phyloP scores from a whole-genome alignment of 2,113 vertebrate species.

The Daubentonia madagascariensis region DNA sequence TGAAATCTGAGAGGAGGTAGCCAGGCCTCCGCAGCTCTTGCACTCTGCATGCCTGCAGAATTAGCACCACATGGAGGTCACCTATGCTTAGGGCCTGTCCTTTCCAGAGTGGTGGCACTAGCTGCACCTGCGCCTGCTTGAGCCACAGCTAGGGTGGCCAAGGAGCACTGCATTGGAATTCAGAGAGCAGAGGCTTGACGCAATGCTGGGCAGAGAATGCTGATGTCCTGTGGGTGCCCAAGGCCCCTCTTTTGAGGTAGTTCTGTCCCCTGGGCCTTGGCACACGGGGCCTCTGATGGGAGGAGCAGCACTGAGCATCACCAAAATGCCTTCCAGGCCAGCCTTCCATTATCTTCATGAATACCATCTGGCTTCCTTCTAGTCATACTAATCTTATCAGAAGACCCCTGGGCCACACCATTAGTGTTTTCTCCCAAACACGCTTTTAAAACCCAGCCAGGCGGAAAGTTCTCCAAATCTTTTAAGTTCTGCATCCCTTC shows the following conservation, averaged over 20 bases:
- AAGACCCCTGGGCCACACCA: neutral
- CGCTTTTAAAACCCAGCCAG: neutral
- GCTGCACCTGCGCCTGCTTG: neutral
- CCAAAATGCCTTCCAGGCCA: neutral
- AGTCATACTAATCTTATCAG: neutral
- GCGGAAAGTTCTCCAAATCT: neutral
- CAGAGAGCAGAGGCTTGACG: neutral
- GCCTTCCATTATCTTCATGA: neutral
- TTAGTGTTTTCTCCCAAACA: neutral
- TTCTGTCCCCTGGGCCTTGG: neutral
- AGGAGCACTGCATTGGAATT: neutral
- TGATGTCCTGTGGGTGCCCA: neutral
- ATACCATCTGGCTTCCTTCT: neutral
- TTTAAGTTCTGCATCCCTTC: neutral
- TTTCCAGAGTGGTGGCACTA: neutral
- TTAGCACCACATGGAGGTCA: neutral
- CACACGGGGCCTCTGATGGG: neutral
- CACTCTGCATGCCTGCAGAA: neutral
- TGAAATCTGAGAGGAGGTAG: neutral
- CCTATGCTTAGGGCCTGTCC: neutral
- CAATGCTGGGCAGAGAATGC: neutral
- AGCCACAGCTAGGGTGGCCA: neutral
- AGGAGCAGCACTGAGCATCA: neutral
- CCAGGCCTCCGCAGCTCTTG: neutral
- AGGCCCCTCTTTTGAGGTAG: neutral